Percentiles rank a stretch among this genome's conserved stretches.
phyloP scores from a whole-genome alignment of 2,888 invertebrate species.

The Uropetala carovei region DNA sequence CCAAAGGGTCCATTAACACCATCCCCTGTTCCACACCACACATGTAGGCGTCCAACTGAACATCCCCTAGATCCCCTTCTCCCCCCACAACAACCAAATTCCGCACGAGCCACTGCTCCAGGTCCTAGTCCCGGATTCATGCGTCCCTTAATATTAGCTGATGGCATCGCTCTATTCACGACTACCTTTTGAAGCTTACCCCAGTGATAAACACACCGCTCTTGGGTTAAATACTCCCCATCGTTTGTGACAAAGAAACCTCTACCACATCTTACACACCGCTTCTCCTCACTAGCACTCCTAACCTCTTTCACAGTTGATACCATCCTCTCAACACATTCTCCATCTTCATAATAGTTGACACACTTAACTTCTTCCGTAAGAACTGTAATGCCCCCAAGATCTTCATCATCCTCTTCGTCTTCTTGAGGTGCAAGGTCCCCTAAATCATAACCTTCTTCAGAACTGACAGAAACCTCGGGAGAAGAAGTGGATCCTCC shows the following conservation, averaged over 20 bases:
- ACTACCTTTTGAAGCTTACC: slow-evolving; percentile 82
- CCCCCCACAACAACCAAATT: slow-evolving; percentile 82
- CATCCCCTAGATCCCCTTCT: slow-evolving; percentile 80
- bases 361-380: slow-evolving; percentile 39
- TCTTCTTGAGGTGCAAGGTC: slow-evolving; percentile 56
- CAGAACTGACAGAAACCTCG: slow-evolving; percentile 61
- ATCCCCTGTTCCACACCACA: slow-evolving; percentile 84
- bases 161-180: slow-evolving; percentile 66
- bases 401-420: slow-evolving; percentile 57
- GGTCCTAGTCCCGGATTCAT: slow-evolving; percentile 67
- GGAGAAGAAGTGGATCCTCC: slow-evolving; percentile 56
- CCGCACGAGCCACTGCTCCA: slow-evolving; percentile 68
- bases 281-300: slow-evolving; percentile 70
- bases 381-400: slow-evolving; percentile 37
- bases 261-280: slow-evolving; percentile 85
- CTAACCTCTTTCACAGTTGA: slow-evolving; percentile 44
- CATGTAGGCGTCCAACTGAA: slow-evolving; percentile 81
- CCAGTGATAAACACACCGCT: slow-evolving; percentile 92
- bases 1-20: slow-evolving; percentile 86
- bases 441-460: slow-evolving; percentile 59
- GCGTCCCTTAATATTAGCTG: background rate
- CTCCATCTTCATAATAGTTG: slow-evolving; percentile 16
- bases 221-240: slow-evolving; percentile 84
- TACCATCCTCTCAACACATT: slow-evolving; percentile 13
- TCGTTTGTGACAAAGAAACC: slow-evolving; percentile 83